Percentiles rank a stretch among this genome's conserved stretches.
Conservation (phyloP, 2,888 invertebrate genomes). For the Nemurella pictetii region DNA sequence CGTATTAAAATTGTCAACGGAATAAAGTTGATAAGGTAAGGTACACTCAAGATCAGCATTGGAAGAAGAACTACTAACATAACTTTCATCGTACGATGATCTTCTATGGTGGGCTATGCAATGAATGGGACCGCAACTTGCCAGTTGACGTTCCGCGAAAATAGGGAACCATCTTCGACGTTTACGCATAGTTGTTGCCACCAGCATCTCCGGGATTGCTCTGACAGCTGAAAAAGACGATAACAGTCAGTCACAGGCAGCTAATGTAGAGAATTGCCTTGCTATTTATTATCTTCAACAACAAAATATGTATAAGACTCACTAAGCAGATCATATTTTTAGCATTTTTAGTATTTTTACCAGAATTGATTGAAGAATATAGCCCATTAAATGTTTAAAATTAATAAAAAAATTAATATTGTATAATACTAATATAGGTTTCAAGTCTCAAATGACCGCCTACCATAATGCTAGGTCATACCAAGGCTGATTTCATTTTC, state of each 20-base stretch:
- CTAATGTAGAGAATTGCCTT: too few relatives aligned
- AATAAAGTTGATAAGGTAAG: not conserved
- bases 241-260: not conserved
- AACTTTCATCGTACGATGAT: not conserved
- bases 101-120: not conserved
- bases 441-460: too few relatives aligned
- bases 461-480: too few relatives aligned
- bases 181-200: conserved; percentile 32
- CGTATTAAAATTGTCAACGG: not conserved
- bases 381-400: too few relatives aligned
- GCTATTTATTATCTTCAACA: too few relatives aligned
- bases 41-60: conserved; percentile 9
- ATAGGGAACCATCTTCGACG: not conserved
- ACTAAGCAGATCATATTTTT: too few relatives aligned
- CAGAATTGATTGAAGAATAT: too few relatives aligned
- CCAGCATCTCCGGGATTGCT: conserved; percentile 33
- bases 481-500: too few relatives aligned
- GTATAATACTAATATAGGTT: too few relatives aligned
- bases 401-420: too few relatives aligned
- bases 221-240: conserved; percentile 37
- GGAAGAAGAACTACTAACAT: not conserved
- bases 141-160: not conserved
- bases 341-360: too few relatives aligned
- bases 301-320: too few relatives aligned
- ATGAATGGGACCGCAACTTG: not conserved